These are phyloP conservation scores for Psammodynastes pulverulentus DNA, from an alignment of 2,113 vertebrate species.

Conservation along the genomic window DNA sequence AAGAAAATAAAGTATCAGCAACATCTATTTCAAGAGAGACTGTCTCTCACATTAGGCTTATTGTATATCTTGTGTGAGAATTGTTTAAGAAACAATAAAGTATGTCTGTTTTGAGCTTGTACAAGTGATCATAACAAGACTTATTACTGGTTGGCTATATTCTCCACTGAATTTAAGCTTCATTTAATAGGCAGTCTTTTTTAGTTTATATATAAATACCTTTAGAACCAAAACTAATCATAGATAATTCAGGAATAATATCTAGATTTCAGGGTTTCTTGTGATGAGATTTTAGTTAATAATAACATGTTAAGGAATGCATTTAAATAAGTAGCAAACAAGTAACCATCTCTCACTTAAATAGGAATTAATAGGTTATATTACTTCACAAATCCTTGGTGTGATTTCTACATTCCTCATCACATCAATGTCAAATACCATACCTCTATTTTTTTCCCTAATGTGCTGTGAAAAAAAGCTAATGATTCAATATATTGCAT, in stretches of 20 bases:
- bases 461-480: not conserved
- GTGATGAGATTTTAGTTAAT: not conserved
- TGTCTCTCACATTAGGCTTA: not conserved
- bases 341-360: not conserved
- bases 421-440: not conserved
- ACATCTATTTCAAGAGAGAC: not conserved
- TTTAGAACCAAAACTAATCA: not conserved
- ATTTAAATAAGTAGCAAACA: not conserved
- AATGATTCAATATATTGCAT: not conserved
- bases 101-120: not conserved
- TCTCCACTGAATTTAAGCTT: not conserved
- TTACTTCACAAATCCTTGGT: not conserved
- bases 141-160: not conserved
- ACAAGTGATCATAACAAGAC: not conserved
- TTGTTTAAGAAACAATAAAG: not conserved
- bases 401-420: not conserved
- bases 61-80: not conserved
- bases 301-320: not conserved
- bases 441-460: not conserved
- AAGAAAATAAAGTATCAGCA: constrained; percentile 14
- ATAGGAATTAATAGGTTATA: not conserved
- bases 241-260: not conserved
- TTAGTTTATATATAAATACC: not conserved
- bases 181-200: not conserved
- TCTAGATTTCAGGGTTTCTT: not conserved